A percentile compares a stretch with the other conserved stretches of the same genome.
phyloP scores from a whole-genome alignment of 2,888 invertebrate genomes.

The Lasioglossum malachurum region DNA sequence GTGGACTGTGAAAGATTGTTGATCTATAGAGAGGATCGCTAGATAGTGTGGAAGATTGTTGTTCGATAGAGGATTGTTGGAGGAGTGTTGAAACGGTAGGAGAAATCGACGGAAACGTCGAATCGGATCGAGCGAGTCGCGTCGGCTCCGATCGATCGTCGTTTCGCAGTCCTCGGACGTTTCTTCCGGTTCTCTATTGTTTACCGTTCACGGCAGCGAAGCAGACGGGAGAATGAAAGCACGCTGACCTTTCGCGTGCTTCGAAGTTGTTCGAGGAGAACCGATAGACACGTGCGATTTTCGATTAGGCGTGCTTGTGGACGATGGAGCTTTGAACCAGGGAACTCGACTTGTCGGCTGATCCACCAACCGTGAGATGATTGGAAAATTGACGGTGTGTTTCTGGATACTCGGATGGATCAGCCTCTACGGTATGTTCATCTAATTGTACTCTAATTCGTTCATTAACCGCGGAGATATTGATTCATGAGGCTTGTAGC shows the following conservation, averaged over 20 bases:
- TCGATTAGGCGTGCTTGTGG: slow-evolving; percentile 20
- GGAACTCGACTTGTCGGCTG: slow-evolving; percentile 44
- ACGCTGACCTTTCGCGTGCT: slow-evolving; percentile 29
- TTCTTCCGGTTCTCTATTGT: background rate
- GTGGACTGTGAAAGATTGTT: background rate
- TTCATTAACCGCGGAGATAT: background rate
- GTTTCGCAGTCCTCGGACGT: background rate
- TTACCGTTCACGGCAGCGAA: background rate
- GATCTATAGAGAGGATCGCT: background rate
- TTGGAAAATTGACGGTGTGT: slow-evolving; percentile 78
- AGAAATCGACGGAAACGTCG: slow-evolving; percentile 27
- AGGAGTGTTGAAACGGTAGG: background rate
- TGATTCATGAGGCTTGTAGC: background rate
- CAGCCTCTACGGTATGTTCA: slow-evolving; percentile 76
- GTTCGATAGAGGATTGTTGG: background rate
- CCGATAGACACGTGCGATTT: slow-evolving; percentile 42
- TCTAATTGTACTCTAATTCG: background rate
- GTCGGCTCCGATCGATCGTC: slow-evolving; percentile 24
- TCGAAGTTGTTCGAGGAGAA: slow-evolving; percentile 12
- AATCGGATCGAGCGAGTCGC: slow-evolving; percentile 9
- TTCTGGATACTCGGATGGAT: slow-evolving; percentile 81
- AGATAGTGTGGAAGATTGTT: background rate
- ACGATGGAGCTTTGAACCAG: slow-evolving; percentile 67
- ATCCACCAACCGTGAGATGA: slow-evolving; percentile 79
- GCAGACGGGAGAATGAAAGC: slow-evolving; percentile 37